Evolutionary conservation across 2,888 invertebrate species (phyloP).

Genomic region (Hirtodrosophila duncani): DNA sequence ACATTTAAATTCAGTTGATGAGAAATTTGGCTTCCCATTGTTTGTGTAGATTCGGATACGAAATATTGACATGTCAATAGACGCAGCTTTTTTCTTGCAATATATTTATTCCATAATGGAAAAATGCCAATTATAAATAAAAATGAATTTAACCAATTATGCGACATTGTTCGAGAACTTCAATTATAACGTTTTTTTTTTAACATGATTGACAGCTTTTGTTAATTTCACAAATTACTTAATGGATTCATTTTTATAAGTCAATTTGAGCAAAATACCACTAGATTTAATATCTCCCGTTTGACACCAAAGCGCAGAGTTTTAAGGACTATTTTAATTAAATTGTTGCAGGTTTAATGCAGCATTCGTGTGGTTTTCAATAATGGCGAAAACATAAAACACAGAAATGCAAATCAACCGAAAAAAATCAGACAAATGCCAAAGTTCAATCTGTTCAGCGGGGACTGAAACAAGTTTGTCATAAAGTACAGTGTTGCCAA

Average conservation of each 20-base stretch:
- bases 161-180: constrained; percentile 19
- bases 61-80: constrained; percentile 29
- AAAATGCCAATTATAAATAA: constrained; percentile 13
- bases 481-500: neutral
- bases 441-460: constrained; percentile 24
- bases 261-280: constrained; percentile 5
- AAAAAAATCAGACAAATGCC: constrained; percentile 22
- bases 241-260: constrained; percentile 37
- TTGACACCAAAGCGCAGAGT: constrained; percentile 8
- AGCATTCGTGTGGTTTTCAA: neutral
- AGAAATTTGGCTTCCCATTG: neutral
- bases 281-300: constrained; percentile 22
- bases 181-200: constrained; percentile 19
- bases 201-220: constrained; percentile 10
- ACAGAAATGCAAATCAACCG: neutral
- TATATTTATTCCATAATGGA: neutral
- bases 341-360: neutral
- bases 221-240: constrained; percentile 33
- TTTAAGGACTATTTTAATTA: constrained; percentile 24
- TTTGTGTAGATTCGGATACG: constrained; percentile 4
- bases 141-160: constrained; percentile 23
- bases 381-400: neutral
- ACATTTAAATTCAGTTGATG: neutral
- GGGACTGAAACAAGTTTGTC: constrained; percentile 17
- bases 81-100: neutral